Percentiles rank a stretch among this genome's conserved stretches.
phyloP scores from a whole-genome alignment of 1,140 invertebrate genomes.

The Temnothorax nylanderi region DNA sequence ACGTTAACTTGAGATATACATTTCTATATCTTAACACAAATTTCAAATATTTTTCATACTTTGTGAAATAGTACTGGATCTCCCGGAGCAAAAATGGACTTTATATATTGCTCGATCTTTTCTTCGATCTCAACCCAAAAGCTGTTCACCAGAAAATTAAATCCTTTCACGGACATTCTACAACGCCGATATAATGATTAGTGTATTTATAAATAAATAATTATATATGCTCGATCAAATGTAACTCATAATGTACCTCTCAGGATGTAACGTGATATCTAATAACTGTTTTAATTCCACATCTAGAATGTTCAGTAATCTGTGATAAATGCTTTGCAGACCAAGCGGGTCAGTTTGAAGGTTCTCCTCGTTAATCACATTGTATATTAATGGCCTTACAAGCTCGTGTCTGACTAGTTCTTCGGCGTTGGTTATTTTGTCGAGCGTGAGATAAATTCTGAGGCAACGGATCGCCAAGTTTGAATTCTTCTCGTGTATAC shows the following conservation, averaged over 20 bases:
- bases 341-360: conserved; percentile 90
- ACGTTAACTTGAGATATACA: background rate
- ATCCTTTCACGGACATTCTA: conserved; percentile 88
- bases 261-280: conserved; percentile 87
- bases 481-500: conserved; percentile 86
- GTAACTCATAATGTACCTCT: conserved; percentile 83
- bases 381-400: conserved; percentile 90
- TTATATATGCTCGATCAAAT: background rate
- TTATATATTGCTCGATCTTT: conserved; percentile 91
- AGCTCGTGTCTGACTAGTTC: conserved; percentile 90
- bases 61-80: conserved; percentile 95
- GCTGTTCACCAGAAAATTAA: conserved; percentile 95
- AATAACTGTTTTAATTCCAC: conserved; percentile 88
- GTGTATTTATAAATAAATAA: conserved; percentile 1
- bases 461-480: conserved; percentile 88
- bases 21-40: background rate
- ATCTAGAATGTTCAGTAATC: conserved; percentile 91
- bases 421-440: conserved; percentile 90
- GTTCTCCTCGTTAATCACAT: conserved; percentile 91
- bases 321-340: conserved; percentile 91
- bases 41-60: conserved; percentile 79
- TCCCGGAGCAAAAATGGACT: conserved; percentile 95
- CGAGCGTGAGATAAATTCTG: conserved; percentile 89
- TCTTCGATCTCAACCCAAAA: conserved; percentile 95
- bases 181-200: conserved; percentile 59